A percentile compares a stretch with the other conserved stretches of the same genome.
Evolutionary conservation across 2,888 invertebrate genomes (phyloP).

Genomic region (Frankliniella intonsa): DNA sequence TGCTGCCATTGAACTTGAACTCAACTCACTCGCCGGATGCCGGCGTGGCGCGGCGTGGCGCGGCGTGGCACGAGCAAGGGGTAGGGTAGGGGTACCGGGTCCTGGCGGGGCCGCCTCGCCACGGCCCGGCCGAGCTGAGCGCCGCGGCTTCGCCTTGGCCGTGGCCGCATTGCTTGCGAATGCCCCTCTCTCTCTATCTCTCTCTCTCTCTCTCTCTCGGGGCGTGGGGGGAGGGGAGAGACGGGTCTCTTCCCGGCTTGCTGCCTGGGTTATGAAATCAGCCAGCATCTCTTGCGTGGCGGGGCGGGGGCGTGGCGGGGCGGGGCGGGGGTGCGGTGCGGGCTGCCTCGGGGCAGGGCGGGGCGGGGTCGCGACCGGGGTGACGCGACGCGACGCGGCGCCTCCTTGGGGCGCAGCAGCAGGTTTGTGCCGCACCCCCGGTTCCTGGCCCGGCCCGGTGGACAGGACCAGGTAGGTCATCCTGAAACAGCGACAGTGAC

Average conservation of each 20-base stretch:
- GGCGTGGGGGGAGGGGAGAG: too few relatives aligned
- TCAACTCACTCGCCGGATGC: not conserved
- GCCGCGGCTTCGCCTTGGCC: not conserved
- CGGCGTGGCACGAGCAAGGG: not conserved
- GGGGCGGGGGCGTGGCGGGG: not conserved
- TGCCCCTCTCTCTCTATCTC: not conserved
- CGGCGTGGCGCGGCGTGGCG: not conserved
- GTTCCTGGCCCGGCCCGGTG: too few relatives aligned
- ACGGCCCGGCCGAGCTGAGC: not conserved
- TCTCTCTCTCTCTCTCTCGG: not conserved
- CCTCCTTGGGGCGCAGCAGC: too few relatives aligned
- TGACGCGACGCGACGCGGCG: not conserved
- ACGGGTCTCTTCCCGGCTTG: not conserved
- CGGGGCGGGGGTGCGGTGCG: not conserved
- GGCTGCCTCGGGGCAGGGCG: not conserved
- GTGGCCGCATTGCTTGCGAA: not conserved
- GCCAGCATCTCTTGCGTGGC: slow-evolving; percentile 11
- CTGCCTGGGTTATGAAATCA: not conserved
- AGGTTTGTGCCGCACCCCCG: too few relatives aligned
- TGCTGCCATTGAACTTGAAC: slow-evolving; percentile 19
- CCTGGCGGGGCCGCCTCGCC: not conserved
- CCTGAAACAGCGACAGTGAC: too few relatives aligned
- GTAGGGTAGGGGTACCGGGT: not conserved
- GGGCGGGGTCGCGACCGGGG: not conserved
- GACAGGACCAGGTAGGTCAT: too few relatives aligned